phyloP scores from a whole-genome alignment of 1,140 invertebrate species.

The Lepidurus apus region DNA sequence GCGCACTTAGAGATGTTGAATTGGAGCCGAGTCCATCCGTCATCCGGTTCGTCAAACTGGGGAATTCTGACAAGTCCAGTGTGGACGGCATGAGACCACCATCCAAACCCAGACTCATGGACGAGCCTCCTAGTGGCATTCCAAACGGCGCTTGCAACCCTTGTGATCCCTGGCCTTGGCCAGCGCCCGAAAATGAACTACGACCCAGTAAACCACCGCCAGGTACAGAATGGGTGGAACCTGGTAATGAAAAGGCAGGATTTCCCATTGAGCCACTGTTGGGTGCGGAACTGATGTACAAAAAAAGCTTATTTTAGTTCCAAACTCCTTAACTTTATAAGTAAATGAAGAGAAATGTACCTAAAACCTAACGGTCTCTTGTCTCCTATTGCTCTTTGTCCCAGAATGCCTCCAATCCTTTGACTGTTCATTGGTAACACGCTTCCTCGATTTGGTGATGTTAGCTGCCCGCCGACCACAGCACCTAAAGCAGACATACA shows the following conservation, averaged over 20 bases:
- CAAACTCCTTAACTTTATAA: background rate
- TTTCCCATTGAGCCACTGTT: slow-evolving; percentile 25
- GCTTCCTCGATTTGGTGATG: slow-evolving; percentile 31
- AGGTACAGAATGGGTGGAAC: slow-evolving; percentile 31
- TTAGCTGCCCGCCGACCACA: slow-evolving; percentile 28
- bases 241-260: slow-evolving; percentile 26
- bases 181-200: slow-evolving; percentile 23
- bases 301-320: background rate
- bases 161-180: slow-evolving; percentile 32
- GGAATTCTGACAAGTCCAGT: slow-evolving; percentile 82
- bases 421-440: slow-evolving; percentile 29
- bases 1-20: slow-evolving; percentile 23
- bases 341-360: background rate
- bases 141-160: slow-evolving; percentile 33
- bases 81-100: slow-evolving; percentile 55
- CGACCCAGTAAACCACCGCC: slow-evolving; percentile 27
- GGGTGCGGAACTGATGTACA: background rate
- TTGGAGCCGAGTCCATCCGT: slow-evolving; percentile 25
- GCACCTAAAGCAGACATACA: background rate
- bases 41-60: slow-evolving; percentile 70
- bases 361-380: slow-evolving; percentile 31
- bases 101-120: slow-evolving; percentile 22
- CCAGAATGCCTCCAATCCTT: slow-evolving; percentile 28
- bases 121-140: slow-evolving; percentile 28
- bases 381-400: slow-evolving; percentile 34